Conservation (phyloP, 2,113 vertebrate genomes). For the Morone chrysops region DNA sequence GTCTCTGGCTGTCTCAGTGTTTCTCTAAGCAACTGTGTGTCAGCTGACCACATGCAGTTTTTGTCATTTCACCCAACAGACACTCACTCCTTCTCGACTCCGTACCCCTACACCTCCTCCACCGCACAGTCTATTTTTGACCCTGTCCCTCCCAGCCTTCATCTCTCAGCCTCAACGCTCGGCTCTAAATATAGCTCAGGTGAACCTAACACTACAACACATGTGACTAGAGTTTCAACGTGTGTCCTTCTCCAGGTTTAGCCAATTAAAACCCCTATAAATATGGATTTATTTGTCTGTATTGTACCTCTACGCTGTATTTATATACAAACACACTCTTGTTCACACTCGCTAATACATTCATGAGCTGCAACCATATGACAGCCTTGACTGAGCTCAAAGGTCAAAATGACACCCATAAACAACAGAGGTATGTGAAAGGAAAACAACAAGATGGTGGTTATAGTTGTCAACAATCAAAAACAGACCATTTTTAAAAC, state of each 20-base stretch:
- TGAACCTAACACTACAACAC: constrained; percentile 77
- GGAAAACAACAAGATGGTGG: constrained; percentile 10
- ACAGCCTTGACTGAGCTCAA: constrained; percentile 27
- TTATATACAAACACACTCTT: constrained; percentile 26
- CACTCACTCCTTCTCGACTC: background rate
- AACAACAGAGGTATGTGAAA: constrained; percentile 10
- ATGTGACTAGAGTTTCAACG: constrained; percentile 62
- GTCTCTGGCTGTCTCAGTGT: constrained; percentile 7
- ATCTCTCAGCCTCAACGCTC: constrained; percentile 16
- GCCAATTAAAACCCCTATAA: constrained; percentile 10
- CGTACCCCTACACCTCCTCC: background rate
- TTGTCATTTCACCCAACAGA: constrained; percentile 36
- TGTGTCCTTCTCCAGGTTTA: constrained; percentile 39
- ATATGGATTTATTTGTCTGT: constrained; percentile 9
- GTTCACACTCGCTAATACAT: background rate
- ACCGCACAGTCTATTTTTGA: constrained; percentile 29
- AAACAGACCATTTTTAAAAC: background rate
- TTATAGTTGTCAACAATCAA: background rate
- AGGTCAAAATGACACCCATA: constrained; percentile 54
- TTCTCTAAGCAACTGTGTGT: constrained; percentile 5
- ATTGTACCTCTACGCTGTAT: constrained; percentile 13
- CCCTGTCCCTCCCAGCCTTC: constrained; percentile 23
- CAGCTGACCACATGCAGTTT: constrained; percentile 31
- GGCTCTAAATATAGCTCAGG: constrained; percentile 74
- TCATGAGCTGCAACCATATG: constrained; percentile 6